Evolutionary conservation across 1,140 invertebrate species (phyloP).

Genomic region (Tribolium castaneum): DNA sequence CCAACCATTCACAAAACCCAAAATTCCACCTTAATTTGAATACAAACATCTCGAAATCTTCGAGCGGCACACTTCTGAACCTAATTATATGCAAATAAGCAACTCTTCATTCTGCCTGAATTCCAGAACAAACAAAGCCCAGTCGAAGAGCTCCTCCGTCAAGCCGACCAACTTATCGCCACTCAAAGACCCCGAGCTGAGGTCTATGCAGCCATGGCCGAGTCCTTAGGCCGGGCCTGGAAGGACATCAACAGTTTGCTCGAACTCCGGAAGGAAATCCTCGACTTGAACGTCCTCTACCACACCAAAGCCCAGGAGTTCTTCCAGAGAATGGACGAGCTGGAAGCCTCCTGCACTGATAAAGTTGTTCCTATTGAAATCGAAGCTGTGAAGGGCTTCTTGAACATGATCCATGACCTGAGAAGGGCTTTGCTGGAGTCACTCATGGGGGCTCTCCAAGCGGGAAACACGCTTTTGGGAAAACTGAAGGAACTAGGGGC

Average conservation of each 20-base stretch:
- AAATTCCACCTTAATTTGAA: conserved; percentile 6
- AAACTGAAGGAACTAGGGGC: conserved; percentile 74
- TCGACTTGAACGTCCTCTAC: conserved; percentile 81
- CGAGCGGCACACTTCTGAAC: background rate
- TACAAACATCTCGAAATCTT: background rate
- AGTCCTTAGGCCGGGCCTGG: conserved; percentile 89
- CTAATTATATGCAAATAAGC: conserved; percentile 19
- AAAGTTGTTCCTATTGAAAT: conserved; percentile 75
- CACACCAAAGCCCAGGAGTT: conserved; percentile 79
- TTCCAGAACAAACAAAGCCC: conserved; percentile 88
- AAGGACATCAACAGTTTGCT: conserved; percentile 85
- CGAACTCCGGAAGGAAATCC: conserved; percentile 79
- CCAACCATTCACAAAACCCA: background rate
- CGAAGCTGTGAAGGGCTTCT: conserved; percentile 73
- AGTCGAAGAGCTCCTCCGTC: conserved; percentile 86
- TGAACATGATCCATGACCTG: conserved; percentile 73
- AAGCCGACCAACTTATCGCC: conserved; percentile 86
- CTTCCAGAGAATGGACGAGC: conserved; percentile 74
- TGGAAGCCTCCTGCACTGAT: conserved; percentile 75
- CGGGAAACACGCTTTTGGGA: conserved; percentile 81
- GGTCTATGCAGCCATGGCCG: conserved; percentile 92
- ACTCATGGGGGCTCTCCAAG: conserved; percentile 80
- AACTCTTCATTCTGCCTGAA: background rate
- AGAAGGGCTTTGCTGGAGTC: conserved; percentile 78
- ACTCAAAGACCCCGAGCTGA: conserved; percentile 81